Percentiles rank a stretch among this genome's conserved stretches.
Evolutionary conservation across 2,113 vertebrate genomes (phyloP).

Genomic region (Sinocyclocheilus maitianheensis): DNA sequence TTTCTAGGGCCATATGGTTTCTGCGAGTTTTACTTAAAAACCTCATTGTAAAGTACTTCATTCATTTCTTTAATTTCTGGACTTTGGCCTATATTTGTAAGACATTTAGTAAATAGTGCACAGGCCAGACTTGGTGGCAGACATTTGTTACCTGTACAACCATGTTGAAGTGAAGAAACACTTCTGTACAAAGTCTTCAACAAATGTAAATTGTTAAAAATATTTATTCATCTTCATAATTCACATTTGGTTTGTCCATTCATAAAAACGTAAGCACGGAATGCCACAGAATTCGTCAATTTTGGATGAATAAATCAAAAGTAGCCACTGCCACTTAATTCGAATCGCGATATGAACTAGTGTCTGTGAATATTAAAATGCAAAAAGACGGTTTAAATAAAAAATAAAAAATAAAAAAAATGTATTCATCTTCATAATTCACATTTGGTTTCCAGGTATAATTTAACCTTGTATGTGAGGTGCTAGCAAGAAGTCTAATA

Average conservation of each 20-base stretch:
- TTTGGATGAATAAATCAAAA: no score
- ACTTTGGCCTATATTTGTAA: neutral
- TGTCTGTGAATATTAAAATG: no score
- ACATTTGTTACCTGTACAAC: neutral
- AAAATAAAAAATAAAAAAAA: neutral
- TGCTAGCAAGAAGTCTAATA: neutral
- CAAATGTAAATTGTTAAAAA: neutral
- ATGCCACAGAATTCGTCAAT: no score
- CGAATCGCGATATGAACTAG: no score
- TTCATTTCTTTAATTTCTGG: neutral
- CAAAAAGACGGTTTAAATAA: no score
- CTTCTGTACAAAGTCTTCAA: neutral
- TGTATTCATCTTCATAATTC: neutral
- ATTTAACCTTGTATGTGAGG: conserved; percentile 1
- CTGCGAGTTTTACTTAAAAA: neutral
- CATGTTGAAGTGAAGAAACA: neutral
- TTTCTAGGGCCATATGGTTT: no score
- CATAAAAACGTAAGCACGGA: no score
- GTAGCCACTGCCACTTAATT: no score
- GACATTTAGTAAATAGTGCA: neutral
- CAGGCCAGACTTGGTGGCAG: neutral
- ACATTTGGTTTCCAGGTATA: neutral
- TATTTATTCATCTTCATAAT: neutral
- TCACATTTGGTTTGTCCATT: neutral
- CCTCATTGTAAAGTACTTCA: neutral